These are phyloP conservation scores for Drosophila incognita DNA, from an alignment of 2,888 invertebrate genomes.

Conservation along the genomic window DNA sequence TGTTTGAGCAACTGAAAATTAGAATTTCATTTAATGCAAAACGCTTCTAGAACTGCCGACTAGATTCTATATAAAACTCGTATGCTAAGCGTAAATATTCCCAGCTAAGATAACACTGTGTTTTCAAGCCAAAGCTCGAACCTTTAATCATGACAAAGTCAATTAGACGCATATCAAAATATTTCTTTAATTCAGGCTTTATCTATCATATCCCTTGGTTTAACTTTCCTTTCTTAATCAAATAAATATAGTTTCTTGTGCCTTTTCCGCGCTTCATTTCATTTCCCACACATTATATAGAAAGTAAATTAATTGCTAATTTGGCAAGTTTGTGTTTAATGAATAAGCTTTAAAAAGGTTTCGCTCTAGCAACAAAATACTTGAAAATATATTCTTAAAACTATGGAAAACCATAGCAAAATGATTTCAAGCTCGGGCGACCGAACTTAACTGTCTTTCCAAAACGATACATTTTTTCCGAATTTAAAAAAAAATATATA, in stretches of 20 bases:
- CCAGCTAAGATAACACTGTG: constrained; percentile 52
- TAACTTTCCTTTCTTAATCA: constrained; percentile 6
- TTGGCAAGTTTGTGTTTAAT: constrained; percentile 39
- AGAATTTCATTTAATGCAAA: constrained; percentile 45
- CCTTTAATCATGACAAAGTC: constrained; percentile 55
- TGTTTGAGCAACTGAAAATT: constrained; percentile 51
- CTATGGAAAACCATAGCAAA: constrained; percentile 11
- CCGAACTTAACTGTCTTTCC: constrained; percentile 29
- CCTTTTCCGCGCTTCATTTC: constrained; percentile 68
- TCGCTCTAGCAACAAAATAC: constrained; percentile 73
- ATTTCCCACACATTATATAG: constrained; percentile 11
- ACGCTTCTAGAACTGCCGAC: constrained; percentile 55
- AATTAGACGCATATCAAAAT: constrained; percentile 74
- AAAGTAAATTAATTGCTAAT: constrained; percentile 23
- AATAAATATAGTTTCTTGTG: constrained; percentile 65
- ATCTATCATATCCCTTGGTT: constrained; percentile 9
- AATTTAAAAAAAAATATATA: background rate
- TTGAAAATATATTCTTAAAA: constrained; percentile 34
- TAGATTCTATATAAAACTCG: constrained; percentile 23
- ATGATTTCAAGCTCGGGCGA: constrained; percentile 25
- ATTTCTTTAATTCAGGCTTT: constrained; percentile 28
- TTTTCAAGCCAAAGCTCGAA: constrained; percentile 45
- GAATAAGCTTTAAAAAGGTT: constrained; percentile 81
- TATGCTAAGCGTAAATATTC: constrained; percentile 50
- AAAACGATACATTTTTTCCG: constrained; percentile 1